Conservation (phyloP, 2,797 vertebrate genomes). For the Phaenicophaeus curvirostris region DNA sequence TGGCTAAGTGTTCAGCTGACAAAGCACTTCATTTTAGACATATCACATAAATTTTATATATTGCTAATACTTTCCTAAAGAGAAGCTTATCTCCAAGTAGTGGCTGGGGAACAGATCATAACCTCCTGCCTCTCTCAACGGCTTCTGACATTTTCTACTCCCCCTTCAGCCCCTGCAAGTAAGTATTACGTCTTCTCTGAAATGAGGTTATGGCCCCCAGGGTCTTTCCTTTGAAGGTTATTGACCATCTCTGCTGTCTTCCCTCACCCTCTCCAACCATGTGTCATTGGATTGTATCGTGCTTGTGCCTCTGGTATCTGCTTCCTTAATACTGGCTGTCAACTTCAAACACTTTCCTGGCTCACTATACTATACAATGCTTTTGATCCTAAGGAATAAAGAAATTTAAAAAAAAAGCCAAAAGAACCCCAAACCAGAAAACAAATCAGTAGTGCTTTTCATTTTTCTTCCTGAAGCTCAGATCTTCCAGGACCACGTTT, state of each 20-base stretch:
- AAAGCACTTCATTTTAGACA: background rate
- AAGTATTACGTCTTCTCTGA: background rate
- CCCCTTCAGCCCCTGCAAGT: background rate
- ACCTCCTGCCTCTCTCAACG: background rate
- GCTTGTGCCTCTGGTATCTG: background rate
- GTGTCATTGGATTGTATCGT: background rate
- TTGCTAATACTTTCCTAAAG: conserved; percentile 14
- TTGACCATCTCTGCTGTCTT: background rate
- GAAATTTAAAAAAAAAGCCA: no score
- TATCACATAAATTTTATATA: conserved; percentile 9
- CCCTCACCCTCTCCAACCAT: background rate
- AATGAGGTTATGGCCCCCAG: background rate
- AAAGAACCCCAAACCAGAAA: background rate
- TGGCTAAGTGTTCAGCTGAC: conserved; percentile 4
- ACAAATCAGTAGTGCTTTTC: background rate
- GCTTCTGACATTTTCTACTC: conserved; percentile 26
- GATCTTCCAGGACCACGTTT: background rate
- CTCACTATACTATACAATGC: background rate
- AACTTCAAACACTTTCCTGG: background rate
- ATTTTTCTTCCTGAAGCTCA: background rate
- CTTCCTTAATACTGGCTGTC: background rate
- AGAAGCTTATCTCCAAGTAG: conserved; percentile 12
- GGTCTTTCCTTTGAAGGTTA: background rate
- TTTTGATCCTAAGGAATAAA: background rate
- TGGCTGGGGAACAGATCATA: background rate